A percentile compares a stretch with the other conserved stretches of the same genome.
phyloP scores from a whole-genome alignment of 2,888 invertebrate genomes.

The Lithophane ornitopus region DNA sequence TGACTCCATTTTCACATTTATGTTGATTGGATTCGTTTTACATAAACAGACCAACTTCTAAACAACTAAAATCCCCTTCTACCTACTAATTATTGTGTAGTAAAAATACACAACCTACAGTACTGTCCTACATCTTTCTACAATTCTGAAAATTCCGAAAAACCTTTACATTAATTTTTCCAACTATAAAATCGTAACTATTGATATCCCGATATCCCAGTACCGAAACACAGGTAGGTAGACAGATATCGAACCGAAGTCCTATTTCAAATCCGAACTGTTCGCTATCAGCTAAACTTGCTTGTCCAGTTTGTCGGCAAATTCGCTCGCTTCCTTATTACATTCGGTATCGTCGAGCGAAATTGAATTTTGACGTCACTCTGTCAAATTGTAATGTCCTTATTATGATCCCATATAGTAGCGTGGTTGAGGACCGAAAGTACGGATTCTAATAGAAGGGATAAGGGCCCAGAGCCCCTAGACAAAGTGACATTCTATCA shows the following conservation, averaged over 20 bases:
- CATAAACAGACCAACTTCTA: background rate
- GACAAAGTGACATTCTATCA: too few relatives aligned
- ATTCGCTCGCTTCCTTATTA: slow-evolving; percentile 50
- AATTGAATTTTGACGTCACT: slow-evolving; percentile 22
- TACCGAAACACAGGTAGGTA: slow-evolving; percentile 9
- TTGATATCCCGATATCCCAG: slow-evolving; percentile 1
- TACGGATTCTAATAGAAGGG: background rate
- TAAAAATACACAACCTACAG: too few relatives aligned
- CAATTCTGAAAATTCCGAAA: background rate
- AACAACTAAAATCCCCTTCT: background rate
- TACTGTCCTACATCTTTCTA: background rate
- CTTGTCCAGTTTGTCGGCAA: slow-evolving; percentile 20
- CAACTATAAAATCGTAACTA: background rate
- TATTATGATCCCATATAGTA: slow-evolving; percentile 15
- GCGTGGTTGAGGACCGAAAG: background rate
- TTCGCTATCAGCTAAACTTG: slow-evolving; percentile 32
- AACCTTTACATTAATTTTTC: background rate
- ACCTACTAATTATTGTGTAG: background rate
- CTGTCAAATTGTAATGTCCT: too few relatives aligned
- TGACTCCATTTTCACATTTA: too few relatives aligned
- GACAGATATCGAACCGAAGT: slow-evolving; percentile 22
- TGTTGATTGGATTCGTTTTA: too few relatives aligned
- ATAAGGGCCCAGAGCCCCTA: too few relatives aligned
- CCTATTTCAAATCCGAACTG: slow-evolving; percentile 23
- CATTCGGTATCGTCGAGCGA: slow-evolving; percentile 29